Base-by-base conservation (phyloP, 2,888 invertebrate species). In the Amorpha juglandis region DNA sequence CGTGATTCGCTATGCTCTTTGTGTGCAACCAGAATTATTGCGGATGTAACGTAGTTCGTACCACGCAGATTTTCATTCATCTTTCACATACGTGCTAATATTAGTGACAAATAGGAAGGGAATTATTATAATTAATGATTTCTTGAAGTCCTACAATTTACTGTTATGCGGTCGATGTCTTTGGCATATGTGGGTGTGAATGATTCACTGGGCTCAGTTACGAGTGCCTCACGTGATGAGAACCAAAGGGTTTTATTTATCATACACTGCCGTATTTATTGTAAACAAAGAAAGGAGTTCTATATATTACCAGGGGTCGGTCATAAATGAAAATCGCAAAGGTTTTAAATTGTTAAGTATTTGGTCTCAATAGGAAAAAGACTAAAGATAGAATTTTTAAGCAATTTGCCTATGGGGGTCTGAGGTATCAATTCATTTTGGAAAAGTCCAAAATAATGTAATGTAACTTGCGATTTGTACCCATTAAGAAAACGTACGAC, bases 51-150 rank as follows among this genome's bases (percentile, higher is more conserved):
- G 55, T 9, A 38, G 38, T 38, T 11, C 55, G 16, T 38, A 38
- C 42, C 12, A 58, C 58, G 19, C 12, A 50, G 64, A 65, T 21
- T 58, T 47, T 64, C 58, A 65, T 65, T 64, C 27, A 55, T 64
- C 27, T 48, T 19, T 19, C 45, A 27, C 12, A 16, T 72, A 71
- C 50, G 35, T 33, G 19, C 47, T 47, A 64, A 48, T 48, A 58
- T 71, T 73, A 71, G 62, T 69, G 73, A 77, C 71, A 71, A 72
- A 74, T 74, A 77, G 75, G 77, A 80, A 79, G 75, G 73, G 68
- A 74, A 74, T 73, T 68, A 65, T 65, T 65, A 75, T 78, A 70
- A 76, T 74, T 74, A 75, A 78, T 79, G 73, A 72, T 72, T 72
- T 64, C 74, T 71, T 76, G 68, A 71, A 71, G 67, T 69, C 71